phyloP scores from a whole-genome alignment of 2,888 invertebrate species.

The Papilio demoleus region DNA sequence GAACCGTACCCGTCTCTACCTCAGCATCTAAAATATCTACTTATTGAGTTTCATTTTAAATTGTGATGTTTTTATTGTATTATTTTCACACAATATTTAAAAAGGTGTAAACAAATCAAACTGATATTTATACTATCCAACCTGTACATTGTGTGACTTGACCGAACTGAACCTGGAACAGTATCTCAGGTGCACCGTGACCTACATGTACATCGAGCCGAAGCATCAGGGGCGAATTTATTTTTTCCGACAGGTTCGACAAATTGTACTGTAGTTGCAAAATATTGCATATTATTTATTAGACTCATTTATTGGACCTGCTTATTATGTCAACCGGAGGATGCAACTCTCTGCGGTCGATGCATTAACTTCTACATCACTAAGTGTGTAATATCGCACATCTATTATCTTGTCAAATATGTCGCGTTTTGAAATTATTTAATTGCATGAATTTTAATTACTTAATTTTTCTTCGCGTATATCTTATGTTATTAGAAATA shows the following conservation, averaged over 20 bases:
- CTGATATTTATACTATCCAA: too few relatives aligned
- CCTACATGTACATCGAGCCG: too few relatives aligned
- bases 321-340: neutral
- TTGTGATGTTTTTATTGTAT: too few relatives aligned
- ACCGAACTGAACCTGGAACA: too few relatives aligned
- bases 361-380: neutral
- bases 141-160: too few relatives aligned
- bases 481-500: neutral
- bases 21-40: too few relatives aligned
- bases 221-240: too few relatives aligned
- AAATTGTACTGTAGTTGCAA: neutral
- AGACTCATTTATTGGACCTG: neutral
- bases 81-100: too few relatives aligned
- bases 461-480: neutral
- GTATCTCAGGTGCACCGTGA: too few relatives aligned
- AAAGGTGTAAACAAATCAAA: too few relatives aligned
- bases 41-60: too few relatives aligned
- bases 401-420: neutral
- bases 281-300: neutral
- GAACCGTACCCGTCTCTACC: too few relatives aligned
- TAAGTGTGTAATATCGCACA: neutral
- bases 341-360: neutral
- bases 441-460: constrained; percentile 10
- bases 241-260: neutral
- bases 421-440: neutral